Base-by-base conservation (phyloP, 2,797 vertebrate species). In the Ceryle rudis region DNA sequence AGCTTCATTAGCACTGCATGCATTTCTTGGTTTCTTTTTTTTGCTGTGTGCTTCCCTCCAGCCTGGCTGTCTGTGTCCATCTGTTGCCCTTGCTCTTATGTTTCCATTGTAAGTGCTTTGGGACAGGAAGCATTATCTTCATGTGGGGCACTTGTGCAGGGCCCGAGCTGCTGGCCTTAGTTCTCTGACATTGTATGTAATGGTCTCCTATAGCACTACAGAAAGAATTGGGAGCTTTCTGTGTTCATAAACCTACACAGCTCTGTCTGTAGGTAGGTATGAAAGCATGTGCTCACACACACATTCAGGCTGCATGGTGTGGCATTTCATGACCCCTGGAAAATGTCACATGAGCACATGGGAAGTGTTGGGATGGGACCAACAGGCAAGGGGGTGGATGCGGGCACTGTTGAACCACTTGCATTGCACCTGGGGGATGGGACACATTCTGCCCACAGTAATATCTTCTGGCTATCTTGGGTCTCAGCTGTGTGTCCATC, bases 1-100 rank as follows among this genome's bases (percentile, higher is more conserved):
- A 82, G 28, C 71, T 82, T 64, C 83, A 31, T 19, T 73, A 61
- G 52, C 25, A 22, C 10, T 12, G 23, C 57, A 11, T 62, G 26
- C 47, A 44, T 37, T 82, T 86, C 39, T 86, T 20, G 3, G 41
- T 80, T 89, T 94, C 71, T 57, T 85, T 90, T 90, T 92, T 90
- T 44, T 44, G 28, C 80, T 0, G 0, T n/a, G 41, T 2, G 9
- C 41, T 84, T 87, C 41, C 35, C 64, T 81, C 71, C 90, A 95
- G 93, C 70, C 86, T 96, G 64, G 28, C 64, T 84, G 94, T 58
- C 95, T 95, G 71, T 61, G 69, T 87, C 80, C 91, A 95, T 87
- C 95, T 96, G 94, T 93, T 81, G 60, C 55, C 26, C 72, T 29
- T 64, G 73, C 60, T 95, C 96, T 97, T 84, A 72, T 11, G 13